Evolutionary conservation across 2,888 invertebrate species (phyloP).

Genomic region (Eupithecia tripunctaria): DNA sequence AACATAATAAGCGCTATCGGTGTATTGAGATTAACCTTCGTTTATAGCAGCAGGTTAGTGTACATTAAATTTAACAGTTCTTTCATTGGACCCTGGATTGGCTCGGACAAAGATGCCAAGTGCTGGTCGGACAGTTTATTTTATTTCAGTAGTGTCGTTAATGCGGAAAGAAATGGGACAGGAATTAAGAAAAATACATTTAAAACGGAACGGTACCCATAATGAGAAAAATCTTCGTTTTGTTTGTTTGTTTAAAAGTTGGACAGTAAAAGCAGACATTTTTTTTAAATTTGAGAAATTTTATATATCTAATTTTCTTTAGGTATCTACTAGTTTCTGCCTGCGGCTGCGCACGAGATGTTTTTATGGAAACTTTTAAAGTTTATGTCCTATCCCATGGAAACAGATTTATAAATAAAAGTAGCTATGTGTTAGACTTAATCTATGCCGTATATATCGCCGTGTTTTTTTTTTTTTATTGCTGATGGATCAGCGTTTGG

Average conservation of each 20-base stretch:
- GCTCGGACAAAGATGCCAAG: slow-evolving; percentile 68
- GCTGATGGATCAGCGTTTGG: no score
- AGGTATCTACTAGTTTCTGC: no score
- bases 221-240: not conserved
- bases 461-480: no score
- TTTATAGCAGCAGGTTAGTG: slow-evolving; percentile 82
- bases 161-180: slow-evolving; percentile 8
- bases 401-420: no score
- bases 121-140: slow-evolving; percentile 67
- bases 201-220: not conserved
- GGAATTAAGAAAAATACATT: slow-evolving; percentile 13
- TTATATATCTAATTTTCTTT: not conserved
- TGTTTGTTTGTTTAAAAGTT: not conserved
- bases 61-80: slow-evolving; percentile 81
- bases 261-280: not conserved
- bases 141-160: slow-evolving; percentile 23
- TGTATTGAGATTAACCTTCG: slow-evolving; percentile 83
- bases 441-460: no score
- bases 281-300: not conserved
- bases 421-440: no score
- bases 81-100: slow-evolving; percentile 77
- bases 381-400: no score
- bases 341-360: no score
- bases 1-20: slow-evolving; percentile 79
- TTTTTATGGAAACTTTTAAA: no score